A percentile compares a stretch with the other conserved stretches of the same genome.
Conservation (phyloP, 2,888 invertebrate species). For the Glyphotaelius pellucidus region DNA sequence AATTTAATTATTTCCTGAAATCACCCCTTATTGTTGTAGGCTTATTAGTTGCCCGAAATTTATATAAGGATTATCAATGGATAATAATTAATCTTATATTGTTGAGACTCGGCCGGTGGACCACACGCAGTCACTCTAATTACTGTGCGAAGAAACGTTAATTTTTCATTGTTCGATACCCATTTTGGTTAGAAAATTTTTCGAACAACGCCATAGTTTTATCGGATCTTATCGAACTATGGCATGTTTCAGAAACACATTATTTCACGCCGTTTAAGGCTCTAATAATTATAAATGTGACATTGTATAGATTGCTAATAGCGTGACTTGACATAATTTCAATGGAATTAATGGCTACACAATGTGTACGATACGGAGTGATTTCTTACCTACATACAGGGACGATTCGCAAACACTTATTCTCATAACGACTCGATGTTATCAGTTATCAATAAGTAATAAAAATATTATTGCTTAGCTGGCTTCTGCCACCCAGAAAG, state of each 20-base stretch:
- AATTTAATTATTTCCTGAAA: background rate
- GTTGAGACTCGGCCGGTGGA: background rate
- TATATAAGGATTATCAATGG: background rate
- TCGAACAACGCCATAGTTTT: background rate
- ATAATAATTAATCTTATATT: background rate
- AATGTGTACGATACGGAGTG: background rate
- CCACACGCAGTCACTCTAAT: background rate
- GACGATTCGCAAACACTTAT: background rate
- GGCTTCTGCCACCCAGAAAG: background rate
- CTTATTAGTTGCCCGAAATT: background rate
- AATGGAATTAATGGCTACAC: background rate
- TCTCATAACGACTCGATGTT: background rate
- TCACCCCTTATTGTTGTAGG: background rate
- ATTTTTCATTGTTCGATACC: background rate
- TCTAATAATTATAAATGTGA: background rate
- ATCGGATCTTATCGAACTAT: background rate
- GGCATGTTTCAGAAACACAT: background rate
- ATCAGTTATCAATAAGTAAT: background rate
- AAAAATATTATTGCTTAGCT: background rate
- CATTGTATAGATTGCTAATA: background rate
- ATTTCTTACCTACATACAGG: background rate
- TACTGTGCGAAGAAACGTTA: slow-evolving; percentile 12
- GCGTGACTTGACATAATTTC: background rate
- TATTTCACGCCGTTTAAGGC: background rate
- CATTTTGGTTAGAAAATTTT: background rate